A percentile compares a stretch with the other conserved stretches of the same genome.
Evolutionary conservation across 2,113 vertebrate genomes (phyloP).

Genomic region (Rousettus leschenaultii): DNA sequence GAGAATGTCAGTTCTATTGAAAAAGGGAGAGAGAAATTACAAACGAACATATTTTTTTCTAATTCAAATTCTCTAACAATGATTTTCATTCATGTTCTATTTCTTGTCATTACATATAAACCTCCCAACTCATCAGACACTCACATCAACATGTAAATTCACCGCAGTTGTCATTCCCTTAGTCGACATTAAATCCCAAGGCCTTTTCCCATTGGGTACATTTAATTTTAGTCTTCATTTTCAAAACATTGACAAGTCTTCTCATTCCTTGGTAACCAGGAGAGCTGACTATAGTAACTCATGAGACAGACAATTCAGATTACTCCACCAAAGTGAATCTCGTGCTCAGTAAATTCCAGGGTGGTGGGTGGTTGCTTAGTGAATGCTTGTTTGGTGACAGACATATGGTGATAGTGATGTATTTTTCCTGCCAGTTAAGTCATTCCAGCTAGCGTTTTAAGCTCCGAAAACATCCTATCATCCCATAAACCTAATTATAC

Average conservation of each 20-base stretch:
- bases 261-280: background rate
- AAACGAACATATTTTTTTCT: background rate
- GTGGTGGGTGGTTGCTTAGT: background rate
- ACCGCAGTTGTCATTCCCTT: background rate
- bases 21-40: slow-evolving; percentile 25
- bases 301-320: background rate
- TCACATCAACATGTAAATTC: background rate
- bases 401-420: background rate
- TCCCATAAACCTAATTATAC: background rate
- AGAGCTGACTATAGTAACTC: background rate
- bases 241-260: background rate
- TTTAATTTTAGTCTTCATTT: background rate
- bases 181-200: background rate
- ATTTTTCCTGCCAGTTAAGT: background rate
- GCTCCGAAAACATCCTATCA: background rate
- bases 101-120: background rate
- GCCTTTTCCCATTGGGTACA: background rate
- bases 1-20: slow-evolving; percentile 79
- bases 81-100: slow-evolving; percentile 26
- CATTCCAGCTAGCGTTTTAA: background rate
- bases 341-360: background rate
- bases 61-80: background rate
- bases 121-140: background rate
- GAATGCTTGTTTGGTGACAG: background rate
- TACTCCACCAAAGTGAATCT: background rate